Conservation (phyloP, 1,140 invertebrate genomes). For the Hylaeus anthracinus region DNA sequence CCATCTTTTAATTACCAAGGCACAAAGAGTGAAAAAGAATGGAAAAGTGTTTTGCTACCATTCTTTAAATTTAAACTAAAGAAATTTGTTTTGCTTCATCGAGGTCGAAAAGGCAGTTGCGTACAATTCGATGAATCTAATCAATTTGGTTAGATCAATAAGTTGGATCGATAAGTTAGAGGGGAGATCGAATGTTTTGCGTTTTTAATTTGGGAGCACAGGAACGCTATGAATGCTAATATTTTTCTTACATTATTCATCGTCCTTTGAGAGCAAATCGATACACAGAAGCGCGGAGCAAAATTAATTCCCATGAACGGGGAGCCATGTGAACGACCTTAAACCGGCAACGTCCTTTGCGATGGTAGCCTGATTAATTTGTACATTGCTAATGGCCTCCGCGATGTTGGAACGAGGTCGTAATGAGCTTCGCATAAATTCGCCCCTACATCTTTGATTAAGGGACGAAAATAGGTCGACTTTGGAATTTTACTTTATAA, state of each 20-base stretch:
- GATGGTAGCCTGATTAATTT: slow-evolving; percentile 38
- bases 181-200: too few species aligned
- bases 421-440: slow-evolving; percentile 11
- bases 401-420: slow-evolving; percentile 10
- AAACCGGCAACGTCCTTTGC: neutral
- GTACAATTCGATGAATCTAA: too few species aligned
- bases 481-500: neutral
- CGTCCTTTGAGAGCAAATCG: slow-evolving; percentile 11
- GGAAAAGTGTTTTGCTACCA: too few species aligned
- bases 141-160: too few species aligned
- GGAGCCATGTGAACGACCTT: slow-evolving; percentile 45
- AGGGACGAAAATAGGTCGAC: neutral
- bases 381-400: slow-evolving; percentile 5
- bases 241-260: neutral
- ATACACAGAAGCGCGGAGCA: neutral
- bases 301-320: slow-evolving; percentile 30
- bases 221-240: neutral
- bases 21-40: too few species aligned
- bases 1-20: too few species aligned
- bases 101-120: too few species aligned
- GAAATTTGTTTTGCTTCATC: too few species aligned
- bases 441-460: too few species aligned
- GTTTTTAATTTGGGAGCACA: too few species aligned
- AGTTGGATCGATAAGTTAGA: too few species aligned
- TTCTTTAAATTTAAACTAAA: too few species aligned